Conservation (phyloP, 1,140 invertebrate species). For the Geopemphigus sp. region DNA sequence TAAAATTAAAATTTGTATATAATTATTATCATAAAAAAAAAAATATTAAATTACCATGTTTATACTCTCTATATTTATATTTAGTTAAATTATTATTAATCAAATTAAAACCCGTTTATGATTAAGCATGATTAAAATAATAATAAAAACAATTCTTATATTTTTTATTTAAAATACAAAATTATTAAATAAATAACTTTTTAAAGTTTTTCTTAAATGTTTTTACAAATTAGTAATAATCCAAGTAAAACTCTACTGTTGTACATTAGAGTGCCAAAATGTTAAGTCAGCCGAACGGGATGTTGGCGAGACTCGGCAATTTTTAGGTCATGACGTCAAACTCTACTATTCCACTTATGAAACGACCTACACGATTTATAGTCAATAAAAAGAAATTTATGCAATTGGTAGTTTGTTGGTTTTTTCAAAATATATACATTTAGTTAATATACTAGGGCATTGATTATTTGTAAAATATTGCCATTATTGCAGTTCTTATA, state of each 20-base stretch:
- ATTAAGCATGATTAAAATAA: not conserved
- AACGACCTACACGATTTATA: constrained; percentile 16
- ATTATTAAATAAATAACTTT: not conserved
- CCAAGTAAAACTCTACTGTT: not conserved
- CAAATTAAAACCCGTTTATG: not conserved
- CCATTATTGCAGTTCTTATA: not conserved
- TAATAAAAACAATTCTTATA: not conserved
- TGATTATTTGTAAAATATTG: not conserved
- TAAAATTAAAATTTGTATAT: too few relatives aligned
- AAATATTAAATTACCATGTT: too few relatives aligned
- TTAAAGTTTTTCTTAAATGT: not conserved
- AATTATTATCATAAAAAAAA: too few relatives aligned
- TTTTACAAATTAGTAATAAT: not conserved
- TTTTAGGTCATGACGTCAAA: constrained; percentile 49
- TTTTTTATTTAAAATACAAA: not conserved
- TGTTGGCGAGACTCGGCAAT: constrained; percentile 24
- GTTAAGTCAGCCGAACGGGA: constrained; percentile 29
- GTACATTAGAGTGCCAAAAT: constrained; percentile 32
- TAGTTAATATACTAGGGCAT: not conserved
- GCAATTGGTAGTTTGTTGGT: not conserved
- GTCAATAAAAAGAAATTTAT: constrained; percentile 11
- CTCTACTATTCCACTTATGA: constrained; percentile 20
- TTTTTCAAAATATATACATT: constrained; percentile 11
- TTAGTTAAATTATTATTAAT: not conserved
- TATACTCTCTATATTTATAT: too few relatives aligned